Evolutionary conservation across 1,140 invertebrate genomes (phyloP).

Genomic region (Hypsibius dujardini): DNA sequence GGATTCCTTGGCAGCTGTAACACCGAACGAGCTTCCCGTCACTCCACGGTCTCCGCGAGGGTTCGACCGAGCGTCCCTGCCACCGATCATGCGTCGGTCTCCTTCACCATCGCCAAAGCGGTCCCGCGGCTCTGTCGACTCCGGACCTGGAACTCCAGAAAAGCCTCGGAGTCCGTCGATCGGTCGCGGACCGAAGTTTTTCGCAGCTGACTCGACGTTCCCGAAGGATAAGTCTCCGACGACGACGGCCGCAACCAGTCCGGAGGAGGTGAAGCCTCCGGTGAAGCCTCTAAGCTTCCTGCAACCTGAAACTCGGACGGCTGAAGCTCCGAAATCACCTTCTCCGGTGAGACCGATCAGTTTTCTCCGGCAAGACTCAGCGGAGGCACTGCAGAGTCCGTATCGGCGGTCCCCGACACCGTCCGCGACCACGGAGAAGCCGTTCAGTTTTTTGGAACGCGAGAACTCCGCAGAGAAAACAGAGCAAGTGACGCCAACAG

Average conservation of each 20-base stretch:
- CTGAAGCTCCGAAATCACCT: background rate
- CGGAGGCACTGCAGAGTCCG: no score
- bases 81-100: constrained; percentile 8
- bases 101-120: constrained; percentile 4
- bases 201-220: background rate
- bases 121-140: constrained; percentile 8
- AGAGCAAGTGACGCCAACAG: background rate
- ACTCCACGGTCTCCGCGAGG: background rate
- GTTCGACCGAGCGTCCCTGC: background rate
- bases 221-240: no score
- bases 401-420: no score
- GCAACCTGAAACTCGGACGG: background rate
- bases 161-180: background rate
- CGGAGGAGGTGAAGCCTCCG: background rate
- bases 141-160: background rate
- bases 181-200: constrained; percentile 2
- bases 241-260: no score
- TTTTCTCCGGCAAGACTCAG: no score
- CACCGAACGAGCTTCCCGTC: background rate
- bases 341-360: background rate
- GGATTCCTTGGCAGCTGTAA: background rate
- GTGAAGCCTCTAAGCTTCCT: background rate
- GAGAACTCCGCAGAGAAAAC: no score
- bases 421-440: no score
- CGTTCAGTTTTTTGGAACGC: no score